A percentile compares a stretch with the other conserved stretches of the same genome.
phyloP scores from a whole-genome alignment of 2,888 invertebrate species.

The Trilocha varians region DNA sequence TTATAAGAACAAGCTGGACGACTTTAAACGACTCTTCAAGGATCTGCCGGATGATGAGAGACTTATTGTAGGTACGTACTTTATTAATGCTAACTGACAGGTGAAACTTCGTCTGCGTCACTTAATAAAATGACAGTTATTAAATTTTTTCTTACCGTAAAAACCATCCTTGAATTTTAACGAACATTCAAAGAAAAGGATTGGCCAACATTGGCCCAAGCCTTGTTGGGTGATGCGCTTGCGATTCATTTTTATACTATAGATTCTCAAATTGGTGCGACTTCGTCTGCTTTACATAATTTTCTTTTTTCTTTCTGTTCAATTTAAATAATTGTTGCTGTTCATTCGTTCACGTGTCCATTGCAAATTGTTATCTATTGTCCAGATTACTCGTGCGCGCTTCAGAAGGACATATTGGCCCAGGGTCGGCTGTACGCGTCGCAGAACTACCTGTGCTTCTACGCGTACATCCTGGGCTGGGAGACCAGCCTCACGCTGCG shows the following conservation, averaged over 20 bases:
- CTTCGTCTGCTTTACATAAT: no score
- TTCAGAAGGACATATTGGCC: constrained; percentile 95
- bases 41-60: constrained; percentile 92
- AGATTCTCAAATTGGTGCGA: no score
- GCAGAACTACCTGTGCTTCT: constrained; percentile 96
- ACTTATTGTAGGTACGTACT: constrained; percentile 85
- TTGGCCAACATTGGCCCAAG: no score
- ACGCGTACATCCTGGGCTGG: constrained; percentile 98
- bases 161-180: no score
- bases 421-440: constrained; percentile 97
- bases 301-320: neutral
- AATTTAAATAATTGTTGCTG: neutral
- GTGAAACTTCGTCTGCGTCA: no score
- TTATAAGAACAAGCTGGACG: constrained; percentile 93
- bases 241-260: no score
- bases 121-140: no score
- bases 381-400: constrained; percentile 96
- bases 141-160: no score
- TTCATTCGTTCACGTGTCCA: neutral
- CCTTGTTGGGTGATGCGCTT: no score
- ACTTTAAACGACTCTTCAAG: constrained; percentile 93
- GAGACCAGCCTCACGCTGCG: constrained; percentile 89
- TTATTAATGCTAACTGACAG: no score
- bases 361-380: neutral
- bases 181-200: no score